Conservation (phyloP, 2,888 invertebrate genomes). For the Atethmia centrago region DNA sequence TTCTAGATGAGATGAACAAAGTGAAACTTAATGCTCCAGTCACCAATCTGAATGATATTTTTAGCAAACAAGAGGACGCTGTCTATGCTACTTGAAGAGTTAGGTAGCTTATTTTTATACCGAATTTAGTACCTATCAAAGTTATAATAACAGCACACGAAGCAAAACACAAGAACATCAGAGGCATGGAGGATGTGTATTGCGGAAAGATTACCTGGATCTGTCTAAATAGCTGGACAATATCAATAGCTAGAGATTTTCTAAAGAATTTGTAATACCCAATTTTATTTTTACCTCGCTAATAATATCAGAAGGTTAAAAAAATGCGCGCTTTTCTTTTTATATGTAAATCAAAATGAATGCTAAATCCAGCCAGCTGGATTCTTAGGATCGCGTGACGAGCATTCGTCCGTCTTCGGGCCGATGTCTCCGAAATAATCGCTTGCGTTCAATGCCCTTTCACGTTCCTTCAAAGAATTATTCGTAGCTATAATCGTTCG, state of each 20-base stretch:
- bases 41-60: not conserved
- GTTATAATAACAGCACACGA: not conserved
- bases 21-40: not conserved
- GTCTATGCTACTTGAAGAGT: not conserved
- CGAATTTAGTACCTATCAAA: not conserved
- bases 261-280: not conserved
- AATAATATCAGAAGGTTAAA: not conserved
- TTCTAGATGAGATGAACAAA: not conserved
- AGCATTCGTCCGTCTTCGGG: constrained; percentile 88
- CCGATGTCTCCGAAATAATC: constrained; percentile 89
- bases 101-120: no score
- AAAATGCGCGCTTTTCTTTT: not conserved
- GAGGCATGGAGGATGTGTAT: no score
- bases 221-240: no score
- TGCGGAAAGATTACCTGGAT: no score
- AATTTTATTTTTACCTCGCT: not conserved
- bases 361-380: constrained; percentile 80
- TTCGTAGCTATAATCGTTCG: constrained; percentile 22
- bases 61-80: not conserved
- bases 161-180: not conserved
- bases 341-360: constrained; percentile 24
- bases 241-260: no score
- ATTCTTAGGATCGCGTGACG: constrained; percentile 59
- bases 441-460: constrained; percentile 59
- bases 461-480: constrained; percentile 40